A percentile compares a stretch with the other conserved stretches of the same genome.
Evolutionary conservation across 2,797 vertebrate species (phyloP).

Genomic region (Anniella stebbinsi): DNA sequence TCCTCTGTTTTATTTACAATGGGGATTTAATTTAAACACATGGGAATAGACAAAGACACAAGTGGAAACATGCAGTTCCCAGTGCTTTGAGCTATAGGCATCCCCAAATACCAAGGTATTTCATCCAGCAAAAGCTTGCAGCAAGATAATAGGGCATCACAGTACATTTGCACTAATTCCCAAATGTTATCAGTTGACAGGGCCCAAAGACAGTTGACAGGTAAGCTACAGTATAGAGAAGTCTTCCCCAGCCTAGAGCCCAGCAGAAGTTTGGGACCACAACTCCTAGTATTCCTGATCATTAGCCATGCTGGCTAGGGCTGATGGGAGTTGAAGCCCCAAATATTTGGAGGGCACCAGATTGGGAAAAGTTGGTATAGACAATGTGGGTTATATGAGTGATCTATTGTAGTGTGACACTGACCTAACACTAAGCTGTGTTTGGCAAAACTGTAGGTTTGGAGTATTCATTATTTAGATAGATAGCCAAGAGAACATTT

Average conservation of each 20-base stretch:
- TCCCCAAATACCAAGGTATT: not conserved
- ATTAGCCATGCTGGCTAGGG: no score
- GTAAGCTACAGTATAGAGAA: not conserved
- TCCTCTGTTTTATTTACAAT: not conserved
- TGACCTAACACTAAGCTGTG: not conserved
- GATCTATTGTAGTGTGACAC: not conserved
- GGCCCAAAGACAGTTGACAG: not conserved
- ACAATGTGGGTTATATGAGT: not conserved
- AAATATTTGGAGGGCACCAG: no score
- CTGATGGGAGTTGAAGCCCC: no score
- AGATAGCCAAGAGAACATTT: not conserved
- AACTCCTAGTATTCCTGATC: no score
- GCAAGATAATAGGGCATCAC: not conserved
- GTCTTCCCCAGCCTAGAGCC: no score
- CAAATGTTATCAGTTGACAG: not conserved
- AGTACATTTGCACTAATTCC: not conserved
- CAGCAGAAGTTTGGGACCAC: no score
- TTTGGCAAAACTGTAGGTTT: not conserved
- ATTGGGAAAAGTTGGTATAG: not conserved
- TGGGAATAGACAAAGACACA: not conserved
- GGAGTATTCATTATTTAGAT: not conserved
- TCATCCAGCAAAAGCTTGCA: not conserved
- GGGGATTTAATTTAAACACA: not conserved
- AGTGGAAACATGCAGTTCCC: not conserved
- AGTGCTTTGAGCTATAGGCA: not conserved